These are phyloP conservation scores for Ceyx melanurus DNA, from an alignment of 2,113 vertebrate species.

Conservation along the genomic window DNA sequence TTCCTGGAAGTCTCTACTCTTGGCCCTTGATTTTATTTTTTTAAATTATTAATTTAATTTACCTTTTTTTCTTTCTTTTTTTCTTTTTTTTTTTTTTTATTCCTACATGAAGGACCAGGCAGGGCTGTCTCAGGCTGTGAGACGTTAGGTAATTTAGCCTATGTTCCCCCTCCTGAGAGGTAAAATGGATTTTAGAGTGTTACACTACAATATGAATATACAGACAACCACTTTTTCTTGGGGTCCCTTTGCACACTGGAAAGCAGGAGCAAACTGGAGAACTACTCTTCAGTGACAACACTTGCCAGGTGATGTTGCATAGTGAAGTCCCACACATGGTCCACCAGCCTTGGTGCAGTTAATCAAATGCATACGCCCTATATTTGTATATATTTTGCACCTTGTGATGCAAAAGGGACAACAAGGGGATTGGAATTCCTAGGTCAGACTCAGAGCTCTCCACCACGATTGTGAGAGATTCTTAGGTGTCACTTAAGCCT, in stretches of 20 bases:
- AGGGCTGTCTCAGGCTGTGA: neutral
- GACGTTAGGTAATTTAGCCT: neutral
- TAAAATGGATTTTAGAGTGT: neutral
- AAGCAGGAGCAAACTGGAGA: neutral
- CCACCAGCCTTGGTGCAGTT: neutral
- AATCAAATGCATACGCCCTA: neutral
- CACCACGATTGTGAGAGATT: rapidly evolving
- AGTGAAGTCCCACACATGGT: neutral
- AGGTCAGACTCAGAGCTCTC: neutral
- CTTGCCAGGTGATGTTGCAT: neutral
- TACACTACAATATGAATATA: neutral
- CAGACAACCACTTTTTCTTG: neutral
- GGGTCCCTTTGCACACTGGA: neutral
- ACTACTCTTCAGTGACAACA: neutral
- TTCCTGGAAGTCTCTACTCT: neutral
- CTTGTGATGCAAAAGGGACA: neutral
- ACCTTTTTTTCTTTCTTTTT: too few relatives aligned
- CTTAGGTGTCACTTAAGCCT: neutral
- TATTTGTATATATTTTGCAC: too few relatives aligned
- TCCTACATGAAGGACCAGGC: neutral
- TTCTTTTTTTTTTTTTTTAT: neutral
- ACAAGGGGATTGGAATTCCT: neutral
- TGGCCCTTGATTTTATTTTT: neutral
- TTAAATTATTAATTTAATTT: too few relatives aligned
- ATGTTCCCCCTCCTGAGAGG: neutral